Evolutionary conservation across 1,140 invertebrate species (phyloP), one percentile per base, ranked within the genome.

Genomic region (Microplitis demolitor): DNA sequence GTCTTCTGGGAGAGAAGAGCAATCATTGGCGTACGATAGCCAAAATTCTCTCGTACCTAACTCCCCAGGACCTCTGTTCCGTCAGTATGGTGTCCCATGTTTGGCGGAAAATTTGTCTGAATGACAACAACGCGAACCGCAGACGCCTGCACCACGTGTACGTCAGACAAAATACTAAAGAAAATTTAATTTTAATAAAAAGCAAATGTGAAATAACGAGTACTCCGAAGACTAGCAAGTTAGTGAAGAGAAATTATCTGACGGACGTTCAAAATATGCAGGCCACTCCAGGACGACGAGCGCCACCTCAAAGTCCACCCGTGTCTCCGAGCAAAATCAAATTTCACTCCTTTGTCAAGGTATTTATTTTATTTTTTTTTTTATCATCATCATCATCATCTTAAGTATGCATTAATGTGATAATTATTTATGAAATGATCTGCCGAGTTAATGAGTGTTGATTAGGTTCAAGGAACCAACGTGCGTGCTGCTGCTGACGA

Each of bases 301-400:
- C 14, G 4, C 80, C 78, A 1, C 70, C 74, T 8, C 78, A 74
- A n/a, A 87, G 85, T 74, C 86, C 86, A 11, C 87, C 87, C 3
- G 83, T 87, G 6, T 87, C 86, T 3, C 87, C 87, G 0, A 87
- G 87, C 60, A 88, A 88, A 83, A 77, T 86, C 24, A 86, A 85
- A 11, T 88, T 87, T 64, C 82, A 87, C n/a, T 86, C 84, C 0
- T 88, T 84, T 33, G 79, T 87, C 45, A 87, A 88, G 85, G 87
- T 88, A 74, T 81, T 74, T 66, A 5, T 14, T 35, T 62, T 51
- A 67, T n/a, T 51, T 34, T 3, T 50, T 70, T 6, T 24, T 62
- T 13, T 50, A 35, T 11, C 4, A 37, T n/a, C 13, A 24, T 56
- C 3, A 14, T 16, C n/a, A 9, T 50, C 5, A 1, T 51, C 3